A percentile compares a stretch with the other conserved stretches of the same genome.
These are phyloP conservation scores for Phylloscopus trochiloides DNA, from an alignment of 2,113 vertebrate species.

Conservation along the genomic window DNA sequence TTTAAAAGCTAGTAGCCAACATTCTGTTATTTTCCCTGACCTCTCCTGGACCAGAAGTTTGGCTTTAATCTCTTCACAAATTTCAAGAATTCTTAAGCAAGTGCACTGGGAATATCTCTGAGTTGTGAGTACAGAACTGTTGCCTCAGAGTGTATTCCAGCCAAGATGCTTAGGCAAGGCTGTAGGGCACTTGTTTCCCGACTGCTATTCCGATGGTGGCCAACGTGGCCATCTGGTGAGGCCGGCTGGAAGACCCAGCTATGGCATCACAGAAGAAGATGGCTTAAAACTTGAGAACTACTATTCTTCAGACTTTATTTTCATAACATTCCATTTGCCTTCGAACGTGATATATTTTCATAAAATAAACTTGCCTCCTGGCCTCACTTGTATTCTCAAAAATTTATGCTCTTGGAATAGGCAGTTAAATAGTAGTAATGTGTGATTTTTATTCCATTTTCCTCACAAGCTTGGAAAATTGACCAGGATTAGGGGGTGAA, in stretches of 20 bases:
- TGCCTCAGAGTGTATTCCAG: neutral
- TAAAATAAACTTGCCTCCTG: constrained; percentile 6
- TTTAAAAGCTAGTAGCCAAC: neutral
- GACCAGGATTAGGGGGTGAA: neutral
- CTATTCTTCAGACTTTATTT: neutral
- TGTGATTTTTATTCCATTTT: neutral
- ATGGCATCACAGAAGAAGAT: neutral
- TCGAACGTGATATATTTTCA: neutral
- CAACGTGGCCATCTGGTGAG: neutral
- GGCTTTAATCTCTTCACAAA: neutral
- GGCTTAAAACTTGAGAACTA: neutral
- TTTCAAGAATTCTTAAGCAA: constrained; percentile 31
- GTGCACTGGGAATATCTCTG: neutral
- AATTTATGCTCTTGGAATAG: neutral
- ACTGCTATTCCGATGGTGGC: neutral
- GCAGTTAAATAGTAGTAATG: neutral
- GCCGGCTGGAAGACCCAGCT: neutral
- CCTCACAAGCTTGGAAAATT: neutral
- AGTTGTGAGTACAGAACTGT: neutral
- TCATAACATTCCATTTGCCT: neutral
- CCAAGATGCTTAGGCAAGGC: neutral
- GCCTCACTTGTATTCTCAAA: neutral
- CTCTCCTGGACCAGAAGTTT: neutral
- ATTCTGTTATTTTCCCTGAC: constrained; percentile 27
- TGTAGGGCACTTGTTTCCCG: neutral